Evolutionary conservation across 2,888 invertebrate species (phyloP).

Genomic region (Apodemia zela): DNA sequence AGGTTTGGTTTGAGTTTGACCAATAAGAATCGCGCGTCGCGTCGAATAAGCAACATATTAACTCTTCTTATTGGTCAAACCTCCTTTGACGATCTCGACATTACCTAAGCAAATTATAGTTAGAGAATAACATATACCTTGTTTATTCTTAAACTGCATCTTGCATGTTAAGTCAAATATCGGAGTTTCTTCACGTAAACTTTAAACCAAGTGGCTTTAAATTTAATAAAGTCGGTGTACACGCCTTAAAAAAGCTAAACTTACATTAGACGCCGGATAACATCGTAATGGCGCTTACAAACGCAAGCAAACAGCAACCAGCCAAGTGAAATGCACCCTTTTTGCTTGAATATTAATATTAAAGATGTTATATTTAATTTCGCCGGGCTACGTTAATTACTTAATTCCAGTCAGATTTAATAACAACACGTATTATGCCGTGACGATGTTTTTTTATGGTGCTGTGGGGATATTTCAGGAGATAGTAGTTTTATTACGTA

Average conservation of each 20-base stretch:
- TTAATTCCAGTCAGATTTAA: conserved; percentile 25
- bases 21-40: too few relatives aligned
- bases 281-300: conserved; percentile 47
- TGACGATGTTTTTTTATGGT: conserved; percentile 1
- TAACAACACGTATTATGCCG: conserved; percentile 2
- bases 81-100: too few relatives aligned
- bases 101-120: background rate
- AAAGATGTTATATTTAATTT: conserved; percentile 16
- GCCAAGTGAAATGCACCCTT: conserved; percentile 3
- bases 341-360: conserved; percentile 3
- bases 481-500: background rate
- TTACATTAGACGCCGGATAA: conserved; percentile 43
- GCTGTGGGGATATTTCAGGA: background rate
- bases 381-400: conserved; percentile 27
- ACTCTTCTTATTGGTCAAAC: too few relatives aligned
- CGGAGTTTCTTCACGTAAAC: conserved; percentile 3
- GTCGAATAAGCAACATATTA: too few relatives aligned
- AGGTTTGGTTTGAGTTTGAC: too few relatives aligned
- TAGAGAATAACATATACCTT: background rate
- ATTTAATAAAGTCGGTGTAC: conserved; percentile 32
- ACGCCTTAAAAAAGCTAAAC: conserved; percentile 28
- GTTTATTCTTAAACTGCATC: background rate
- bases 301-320: conserved; percentile 39
- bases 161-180: background rate
- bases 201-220: conserved; percentile 30